Evolutionary conservation across 1,140 invertebrate genomes (phyloP), one percentile per base, ranked within the genome.

Genomic region (Trichonephila clavata): DNA sequence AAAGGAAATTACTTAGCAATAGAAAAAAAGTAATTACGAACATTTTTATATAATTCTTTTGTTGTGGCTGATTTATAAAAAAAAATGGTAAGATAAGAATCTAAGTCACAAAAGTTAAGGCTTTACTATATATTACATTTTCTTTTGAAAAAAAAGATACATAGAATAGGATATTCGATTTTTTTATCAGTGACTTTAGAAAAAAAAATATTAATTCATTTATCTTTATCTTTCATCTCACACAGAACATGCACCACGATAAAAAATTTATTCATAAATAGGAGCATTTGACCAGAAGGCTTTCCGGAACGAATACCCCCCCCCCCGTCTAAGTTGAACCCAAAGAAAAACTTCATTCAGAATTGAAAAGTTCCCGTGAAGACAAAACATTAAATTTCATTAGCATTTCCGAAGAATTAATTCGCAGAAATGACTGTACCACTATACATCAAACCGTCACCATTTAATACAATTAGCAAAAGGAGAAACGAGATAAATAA

Each of bases 351-450:
- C 27, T 68, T 50, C n/a, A 83, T 83, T 83, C 20, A 6, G 7
- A 57, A 83, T 83, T 50, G 81, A 83, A 83, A 83, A 21, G 81
- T 83, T 50, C 57, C 43, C 50, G 43, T 43, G 24, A 83, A 83
- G 81, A 83, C 57, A 83, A 83, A 83, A 59, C 81, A 83, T 83
- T 83, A 83, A 83, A 83, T 83, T 83, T 83, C 81, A 83, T 83
- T 83, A 83, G 43, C 71, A 24, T 50, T 57, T 16, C 16, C 81
- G 39, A 14, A 50, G 43, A 50, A 57, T 83, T 57, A 83, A 83
- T 83, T 83, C 50, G 0, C 43, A 50, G 18, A 77, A 20, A 77
- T 77, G 32, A 39, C 32, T 20, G 27, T 16, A 18, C 32, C 27
- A 77, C 8, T 39, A 27, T 16, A 77, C 71, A 27, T 77, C 71